Evolutionary conservation across 2,888 invertebrate genomes (phyloP).

Genomic region (Synergus umbraculus): DNA sequence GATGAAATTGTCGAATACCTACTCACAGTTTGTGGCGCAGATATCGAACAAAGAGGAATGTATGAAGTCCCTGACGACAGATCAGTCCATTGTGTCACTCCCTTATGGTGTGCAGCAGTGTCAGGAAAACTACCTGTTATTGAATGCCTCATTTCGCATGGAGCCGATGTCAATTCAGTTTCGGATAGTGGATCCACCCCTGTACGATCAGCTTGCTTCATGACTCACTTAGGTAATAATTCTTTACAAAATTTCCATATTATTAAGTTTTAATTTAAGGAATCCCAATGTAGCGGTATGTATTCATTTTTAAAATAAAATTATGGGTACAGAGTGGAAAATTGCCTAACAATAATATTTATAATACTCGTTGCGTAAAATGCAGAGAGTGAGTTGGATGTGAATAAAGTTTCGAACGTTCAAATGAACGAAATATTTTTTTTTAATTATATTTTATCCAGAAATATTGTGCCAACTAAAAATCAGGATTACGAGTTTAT

Average conservation of each 20-base stretch:
- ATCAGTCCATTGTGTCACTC: slow-evolving; percentile 89
- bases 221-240: slow-evolving; percentile 88
- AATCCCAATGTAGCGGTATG: too few relatives aligned
- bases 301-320: too few relatives aligned
- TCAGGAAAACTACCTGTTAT: slow-evolving; percentile 89
- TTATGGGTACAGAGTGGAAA: too few relatives aligned
- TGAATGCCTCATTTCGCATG: slow-evolving; percentile 86
- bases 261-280: too few relatives aligned
- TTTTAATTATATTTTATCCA: too few relatives aligned
- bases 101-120: slow-evolving; percentile 95
- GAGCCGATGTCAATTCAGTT: slow-evolving; percentile 91
- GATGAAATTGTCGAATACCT: slow-evolving; percentile 92
- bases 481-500: too few relatives aligned
- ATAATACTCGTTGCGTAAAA: too few relatives aligned
- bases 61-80: slow-evolving; percentile 92
- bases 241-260: neutral
- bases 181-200: slow-evolving; percentile 94
- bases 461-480: too few relatives aligned
- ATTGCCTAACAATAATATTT: too few relatives aligned
- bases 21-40: slow-evolving; percentile 88
- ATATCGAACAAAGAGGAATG: slow-evolving; percentile 90
- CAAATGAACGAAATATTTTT: too few relatives aligned
- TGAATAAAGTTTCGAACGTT: too few relatives aligned
- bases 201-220: slow-evolving; percentile 94
- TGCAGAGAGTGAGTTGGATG: too few relatives aligned